Conservation (phyloP, 2,113 vertebrate genomes). For the Heloderma charlesbogerti region DNA sequence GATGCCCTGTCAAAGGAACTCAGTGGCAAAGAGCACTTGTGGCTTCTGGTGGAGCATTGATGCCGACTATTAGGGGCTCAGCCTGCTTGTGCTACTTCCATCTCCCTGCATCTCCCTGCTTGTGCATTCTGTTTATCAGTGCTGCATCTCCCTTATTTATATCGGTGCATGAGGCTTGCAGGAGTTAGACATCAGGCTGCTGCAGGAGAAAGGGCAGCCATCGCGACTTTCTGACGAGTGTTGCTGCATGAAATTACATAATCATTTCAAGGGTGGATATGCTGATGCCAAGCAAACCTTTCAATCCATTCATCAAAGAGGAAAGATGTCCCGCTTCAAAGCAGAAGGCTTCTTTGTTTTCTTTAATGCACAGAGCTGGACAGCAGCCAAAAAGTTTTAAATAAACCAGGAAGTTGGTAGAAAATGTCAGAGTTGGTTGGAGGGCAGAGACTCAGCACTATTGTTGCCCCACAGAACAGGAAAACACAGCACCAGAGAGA, state of each 20-base stretch:
- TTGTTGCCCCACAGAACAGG: background rate
- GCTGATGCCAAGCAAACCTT: background rate
- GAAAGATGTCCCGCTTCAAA: background rate
- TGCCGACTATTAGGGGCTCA: accelerated
- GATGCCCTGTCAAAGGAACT: background rate
- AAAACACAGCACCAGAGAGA: background rate
- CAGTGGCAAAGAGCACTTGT: accelerated
- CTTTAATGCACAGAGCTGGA: background rate
- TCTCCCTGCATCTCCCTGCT: accelerated
- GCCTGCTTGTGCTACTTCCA: accelerated
- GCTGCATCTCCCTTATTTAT: accelerated
- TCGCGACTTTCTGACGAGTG: accelerated
- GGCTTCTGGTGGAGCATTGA: background rate
- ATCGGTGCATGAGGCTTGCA: accelerated
- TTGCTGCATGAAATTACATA: constrained; percentile 20
- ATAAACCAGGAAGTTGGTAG: background rate
- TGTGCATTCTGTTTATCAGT: too few relatives aligned
- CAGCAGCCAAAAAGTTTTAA: background rate
- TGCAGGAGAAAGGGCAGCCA: background rate
- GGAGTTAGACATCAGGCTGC: background rate
- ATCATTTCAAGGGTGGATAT: accelerated
- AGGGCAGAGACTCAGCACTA: background rate
- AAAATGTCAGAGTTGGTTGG: background rate
- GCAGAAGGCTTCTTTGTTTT: background rate
- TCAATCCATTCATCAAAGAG: constrained; percentile 18